Conservation (phyloP, 2,113 vertebrate species). For the Collichthys lucidus region DNA sequence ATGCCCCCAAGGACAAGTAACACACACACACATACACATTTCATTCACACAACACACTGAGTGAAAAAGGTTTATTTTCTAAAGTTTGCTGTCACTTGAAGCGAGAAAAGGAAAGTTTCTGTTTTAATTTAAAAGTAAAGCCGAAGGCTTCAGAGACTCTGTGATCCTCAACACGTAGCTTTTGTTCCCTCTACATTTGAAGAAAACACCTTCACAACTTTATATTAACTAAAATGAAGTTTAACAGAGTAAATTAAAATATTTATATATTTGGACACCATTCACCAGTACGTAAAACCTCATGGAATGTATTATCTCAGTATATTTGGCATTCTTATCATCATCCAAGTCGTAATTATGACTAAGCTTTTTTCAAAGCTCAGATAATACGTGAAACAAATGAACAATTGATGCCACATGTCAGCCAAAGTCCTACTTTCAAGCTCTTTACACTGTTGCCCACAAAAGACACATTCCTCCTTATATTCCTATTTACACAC, state of each 20-base stretch:
- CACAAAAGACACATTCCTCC: too few relatives aligned
- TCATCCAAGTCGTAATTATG: neutral
- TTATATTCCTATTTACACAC: too few relatives aligned
- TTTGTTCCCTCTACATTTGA: neutral
- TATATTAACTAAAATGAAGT: too few relatives aligned
- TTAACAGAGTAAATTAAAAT: neutral
- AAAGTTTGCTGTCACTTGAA: neutral
- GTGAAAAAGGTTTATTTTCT: slow-evolving; percentile 5
- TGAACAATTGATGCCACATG: neutral
- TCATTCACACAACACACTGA: slow-evolving; percentile 10
- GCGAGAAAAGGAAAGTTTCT: neutral
- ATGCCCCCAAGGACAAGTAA: slow-evolving; percentile 20
- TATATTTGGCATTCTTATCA: neutral
- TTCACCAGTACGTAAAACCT: neutral
- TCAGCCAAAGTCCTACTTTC: neutral
- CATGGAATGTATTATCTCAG: neutral
- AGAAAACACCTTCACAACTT: neutral
- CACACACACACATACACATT: slow-evolving; percentile 2
- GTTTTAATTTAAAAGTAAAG: neutral
- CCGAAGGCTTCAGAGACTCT: neutral
- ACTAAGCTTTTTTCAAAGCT: neutral
- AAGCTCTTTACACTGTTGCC: neutral
- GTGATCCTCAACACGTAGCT: neutral
- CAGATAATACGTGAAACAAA: neutral
- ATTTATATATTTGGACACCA: neutral